phyloP scores from a whole-genome alignment of 2,888 invertebrate genomes.

The Diarsia dahlii region DNA sequence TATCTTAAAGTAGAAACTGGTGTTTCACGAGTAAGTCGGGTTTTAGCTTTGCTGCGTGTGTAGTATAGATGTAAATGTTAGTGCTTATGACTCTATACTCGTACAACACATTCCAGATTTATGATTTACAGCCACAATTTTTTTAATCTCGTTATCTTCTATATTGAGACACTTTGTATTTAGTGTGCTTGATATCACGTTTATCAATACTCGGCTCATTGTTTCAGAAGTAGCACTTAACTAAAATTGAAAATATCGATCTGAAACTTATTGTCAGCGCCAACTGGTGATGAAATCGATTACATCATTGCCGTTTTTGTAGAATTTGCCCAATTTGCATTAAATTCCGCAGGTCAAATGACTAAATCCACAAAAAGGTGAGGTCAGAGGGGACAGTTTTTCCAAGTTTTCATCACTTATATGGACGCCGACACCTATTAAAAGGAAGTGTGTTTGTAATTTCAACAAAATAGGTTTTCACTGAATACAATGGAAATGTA shows the following conservation, averaged over 20 bases:
- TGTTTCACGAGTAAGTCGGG: no score
- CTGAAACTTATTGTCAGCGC: slow-evolving; percentile 29
- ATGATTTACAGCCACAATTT: not conserved
- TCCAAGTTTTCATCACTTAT: not conserved
- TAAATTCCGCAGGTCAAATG: not conserved
- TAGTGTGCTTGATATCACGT: slow-evolving; percentile 25
- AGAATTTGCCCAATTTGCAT: not conserved
- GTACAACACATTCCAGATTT: not conserved
- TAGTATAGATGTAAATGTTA: no score
- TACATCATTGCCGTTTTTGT: slow-evolving; percentile 13
- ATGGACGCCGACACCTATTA: not conserved
- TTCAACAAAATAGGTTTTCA: no score
- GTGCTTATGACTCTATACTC: no score
- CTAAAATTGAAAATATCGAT: slow-evolving; percentile 57
- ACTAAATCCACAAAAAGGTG: not conserved
- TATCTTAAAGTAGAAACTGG: no score
- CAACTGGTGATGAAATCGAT: slow-evolving; percentile 30
- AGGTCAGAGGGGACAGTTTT: not conserved
- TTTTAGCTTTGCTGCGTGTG: no score
- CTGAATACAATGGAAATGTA: no score
- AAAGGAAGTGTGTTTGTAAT: no score
- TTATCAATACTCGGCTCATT: slow-evolving; percentile 28
- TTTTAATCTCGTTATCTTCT: slow-evolving; percentile 5
- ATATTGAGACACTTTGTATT: slow-evolving; percentile 19
- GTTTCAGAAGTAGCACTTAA: slow-evolving; percentile 44